Base-by-base conservation (phyloP, 1,140 invertebrate genomes). In the Cherax quadricarinatus region DNA sequence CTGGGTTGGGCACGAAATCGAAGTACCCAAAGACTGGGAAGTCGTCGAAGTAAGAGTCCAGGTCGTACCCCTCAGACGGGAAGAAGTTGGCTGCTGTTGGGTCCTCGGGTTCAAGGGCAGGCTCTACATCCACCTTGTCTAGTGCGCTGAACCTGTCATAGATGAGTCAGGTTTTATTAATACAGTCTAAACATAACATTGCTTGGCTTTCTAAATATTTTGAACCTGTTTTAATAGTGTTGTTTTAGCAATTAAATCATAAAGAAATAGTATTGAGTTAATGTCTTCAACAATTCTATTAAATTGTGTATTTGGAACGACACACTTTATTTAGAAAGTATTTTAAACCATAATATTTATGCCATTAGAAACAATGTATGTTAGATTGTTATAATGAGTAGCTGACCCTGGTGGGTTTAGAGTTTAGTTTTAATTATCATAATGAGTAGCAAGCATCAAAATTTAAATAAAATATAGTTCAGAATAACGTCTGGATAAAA, bases 1-100 rank as follows among this genome's bases (percentile, higher is more conserved):
- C 21, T 12, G 6, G 24, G 57, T 9, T 51, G 2, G 57, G 73
- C 21, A 48, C 48, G 30, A 30, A 88, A n/a, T 81, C 24, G 51
- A 88, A 88, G 57, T 80, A 88, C 14, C 86, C 86, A n/a, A 88
- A 88, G 48, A 18, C 5, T 21, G 86, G 86, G 86, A 88, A 88
- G 53, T 80, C 78, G 6, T 18, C 21, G 57, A 88, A 88, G 78
- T 88, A 88, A 2, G 86, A 60, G 24, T 88, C 75, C 41, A 88
- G 51, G 78, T 88, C 78, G 49, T 88, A 88, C 5, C 86, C 86
- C 9, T 57, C n/a, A 75, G 21, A 14, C 1, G 86, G 86, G 57
- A 88, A 88, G 48, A 80, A 24, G 24, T 49, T 10, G 10, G 79
- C 12, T 1, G 1, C 12, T 60, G 24, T 70, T 1, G 14, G 53